A percentile compares a stretch with the other conserved stretches of the same genome.
phyloP scores from a whole-genome alignment of 2,797 vertebrate species.

The Amazona ochrocephala region DNA sequence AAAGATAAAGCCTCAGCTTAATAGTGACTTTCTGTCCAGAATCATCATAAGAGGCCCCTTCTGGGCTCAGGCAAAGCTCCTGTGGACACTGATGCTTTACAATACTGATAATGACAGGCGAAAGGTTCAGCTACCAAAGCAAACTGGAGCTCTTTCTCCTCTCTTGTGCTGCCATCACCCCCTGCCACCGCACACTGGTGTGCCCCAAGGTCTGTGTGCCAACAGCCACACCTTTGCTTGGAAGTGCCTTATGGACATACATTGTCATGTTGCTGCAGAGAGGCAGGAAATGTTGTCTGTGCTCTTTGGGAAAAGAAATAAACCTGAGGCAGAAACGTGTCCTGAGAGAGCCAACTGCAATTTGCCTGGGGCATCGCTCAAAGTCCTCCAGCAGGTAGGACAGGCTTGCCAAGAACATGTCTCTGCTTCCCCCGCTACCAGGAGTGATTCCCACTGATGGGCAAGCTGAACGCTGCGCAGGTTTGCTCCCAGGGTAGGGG shows the following conservation, averaged over 20 bases:
- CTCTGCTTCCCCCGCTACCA: neutral
- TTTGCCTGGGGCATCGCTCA: neutral
- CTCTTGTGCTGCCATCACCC: neutral
- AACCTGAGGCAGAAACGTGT: slow-evolving; percentile 16
- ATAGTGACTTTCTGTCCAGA: neutral
- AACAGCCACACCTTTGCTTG: neutral
- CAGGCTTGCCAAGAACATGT: neutral
- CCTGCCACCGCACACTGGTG: neutral
- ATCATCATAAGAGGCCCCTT: neutral
- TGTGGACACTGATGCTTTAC: neutral
- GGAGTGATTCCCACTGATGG: neutral
- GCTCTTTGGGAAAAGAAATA: neutral
- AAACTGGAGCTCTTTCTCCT: neutral
- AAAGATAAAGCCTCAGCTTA: neutral
- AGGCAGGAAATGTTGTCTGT: neutral
- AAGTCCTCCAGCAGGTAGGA: neutral
- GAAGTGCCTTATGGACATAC: neutral
- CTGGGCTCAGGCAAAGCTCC: neutral
- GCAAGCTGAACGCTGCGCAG: neutral
- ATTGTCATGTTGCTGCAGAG: neutral
- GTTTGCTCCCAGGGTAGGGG: neutral
- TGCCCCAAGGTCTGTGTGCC: fast-evolving
- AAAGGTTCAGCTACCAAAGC: neutral
- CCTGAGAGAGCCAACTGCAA: neutral
- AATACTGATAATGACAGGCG: neutral